A percentile compares a stretch with the other conserved stretches of the same genome.
These are phyloP conservation scores for Lagopus muta DNA, from an alignment of 2,113 vertebrate species.

Conservation along the genomic window DNA sequence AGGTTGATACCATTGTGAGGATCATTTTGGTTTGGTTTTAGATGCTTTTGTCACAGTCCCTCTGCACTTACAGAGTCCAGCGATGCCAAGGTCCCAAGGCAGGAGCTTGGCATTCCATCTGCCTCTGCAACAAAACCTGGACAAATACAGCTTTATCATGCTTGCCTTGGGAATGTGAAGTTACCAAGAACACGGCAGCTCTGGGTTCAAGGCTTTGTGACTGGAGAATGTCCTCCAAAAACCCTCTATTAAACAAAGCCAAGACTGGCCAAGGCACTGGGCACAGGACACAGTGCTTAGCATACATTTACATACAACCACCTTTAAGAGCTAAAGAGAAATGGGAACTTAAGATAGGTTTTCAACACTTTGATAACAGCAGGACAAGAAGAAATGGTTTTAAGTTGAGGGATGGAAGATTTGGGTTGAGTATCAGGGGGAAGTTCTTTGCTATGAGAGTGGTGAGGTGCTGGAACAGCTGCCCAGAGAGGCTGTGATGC, in stretches of 20 bases:
- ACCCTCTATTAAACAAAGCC: not conserved
- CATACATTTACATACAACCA: not conserved
- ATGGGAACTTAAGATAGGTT: rapidly evolving
- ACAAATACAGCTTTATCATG: not conserved
- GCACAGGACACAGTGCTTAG: too few relatives aligned
- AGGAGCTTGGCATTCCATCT: not conserved
- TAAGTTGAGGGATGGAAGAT: too few relatives aligned
- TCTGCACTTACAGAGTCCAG: rapidly evolving
- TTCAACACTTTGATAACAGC: not conserved
- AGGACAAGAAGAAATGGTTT: too few relatives aligned
- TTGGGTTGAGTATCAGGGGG: too few relatives aligned
- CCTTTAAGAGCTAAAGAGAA: not conserved
- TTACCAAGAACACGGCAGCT: not conserved
- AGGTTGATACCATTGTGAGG: not conserved
- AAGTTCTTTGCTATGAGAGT: too few relatives aligned
- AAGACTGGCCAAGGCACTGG: too few relatives aligned
- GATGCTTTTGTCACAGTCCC: not conserved
- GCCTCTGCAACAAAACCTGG: rapidly evolving
- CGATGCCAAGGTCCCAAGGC: not conserved
- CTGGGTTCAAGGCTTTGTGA: not conserved
- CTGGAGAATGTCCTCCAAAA: not conserved
- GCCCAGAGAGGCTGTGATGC: too few relatives aligned
- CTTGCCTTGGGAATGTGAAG: rapidly evolving
- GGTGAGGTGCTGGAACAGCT: too few relatives aligned
- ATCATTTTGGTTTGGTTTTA: not conserved